Evolutionary conservation across 1,140 invertebrate species (phyloP), one percentile per base, ranked within the genome.

Genomic region (Panulirus ornatus): DNA sequence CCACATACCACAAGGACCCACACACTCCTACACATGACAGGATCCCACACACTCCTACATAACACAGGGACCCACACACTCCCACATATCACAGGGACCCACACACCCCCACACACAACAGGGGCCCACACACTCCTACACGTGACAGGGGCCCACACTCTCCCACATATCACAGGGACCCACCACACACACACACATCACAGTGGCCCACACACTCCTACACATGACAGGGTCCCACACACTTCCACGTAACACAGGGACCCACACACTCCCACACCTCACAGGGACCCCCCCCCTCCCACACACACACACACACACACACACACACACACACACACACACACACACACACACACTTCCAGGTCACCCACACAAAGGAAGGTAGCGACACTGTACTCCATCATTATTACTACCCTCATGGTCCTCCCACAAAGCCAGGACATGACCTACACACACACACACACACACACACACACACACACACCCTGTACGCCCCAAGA

Each of bases 381-480:
- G 14, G 14, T 5, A 47, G n/a, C n/a, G n/a, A n/a, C n/a, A n/a
- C n/a, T n/a, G n/a, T n/a, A n/a, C n/a, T n/a, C n/a, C n/a, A n/a
- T n/a, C n/a, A n/a, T n/a, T n/a, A n/a, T n/a, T n/a, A n/a, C 14
- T 47, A 47, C 44, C 14, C 14, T 6, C 6, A 5, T 42, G 8
- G 1, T 8, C 19, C 40, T 22, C 38, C 11, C 42, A 30, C 76
- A 44, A 38, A 38, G 2, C 6, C 73, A 36, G 3, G 2, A 16
- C 30, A 27, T 3, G 27, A 79, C 40, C 47, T 34, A 84, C 40
- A 70, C 82, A 44, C 63, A 66, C 81, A 84, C 81, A 84, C 54
- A 66, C 82, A 66, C 63, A 40, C 82, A 70, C 63, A 75, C 83
- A 2, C 81, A 51, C 79, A 40, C 47, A 51, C 30, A 8, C 79